Evolutionary conservation across 2,888 invertebrate genomes (phyloP).

Genomic region (Ephialtes manifestator): DNA sequence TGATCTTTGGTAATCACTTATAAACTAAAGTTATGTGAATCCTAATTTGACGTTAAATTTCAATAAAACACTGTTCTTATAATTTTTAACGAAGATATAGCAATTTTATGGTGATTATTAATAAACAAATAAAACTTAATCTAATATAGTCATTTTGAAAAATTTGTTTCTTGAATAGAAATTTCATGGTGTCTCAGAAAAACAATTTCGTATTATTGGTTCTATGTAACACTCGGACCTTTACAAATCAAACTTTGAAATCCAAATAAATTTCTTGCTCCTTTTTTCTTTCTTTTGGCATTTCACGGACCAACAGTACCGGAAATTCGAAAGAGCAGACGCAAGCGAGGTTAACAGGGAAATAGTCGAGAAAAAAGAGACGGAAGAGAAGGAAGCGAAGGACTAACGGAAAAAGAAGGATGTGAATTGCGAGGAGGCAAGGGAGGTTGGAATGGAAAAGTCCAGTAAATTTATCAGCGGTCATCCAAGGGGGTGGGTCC

Average conservation of each 20-base stretch:
- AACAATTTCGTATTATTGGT: no score
- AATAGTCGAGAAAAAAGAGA: slow-evolving; percentile 51
- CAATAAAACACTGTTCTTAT: background rate
- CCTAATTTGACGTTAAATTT: background rate
- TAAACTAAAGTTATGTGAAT: background rate
- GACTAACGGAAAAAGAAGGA: slow-evolving; percentile 65
- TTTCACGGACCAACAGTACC: slow-evolving; percentile 23
- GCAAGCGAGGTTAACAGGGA: slow-evolving; percentile 19
- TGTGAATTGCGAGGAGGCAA: slow-evolving; percentile 56
- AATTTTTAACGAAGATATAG: background rate
- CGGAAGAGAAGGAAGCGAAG: slow-evolving; percentile 52
- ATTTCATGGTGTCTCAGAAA: background rate
- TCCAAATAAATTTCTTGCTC: background rate
- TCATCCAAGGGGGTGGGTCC: slow-evolving; percentile 84
- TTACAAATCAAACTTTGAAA: background rate
- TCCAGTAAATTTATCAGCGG: slow-evolving; percentile 85
- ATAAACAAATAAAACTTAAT: background rate
- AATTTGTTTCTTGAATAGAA: background rate
- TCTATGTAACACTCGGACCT: background rate
- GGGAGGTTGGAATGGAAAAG: slow-evolving; percentile 71
- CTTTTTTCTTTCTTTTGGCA: background rate
- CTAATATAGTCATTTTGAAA: background rate
- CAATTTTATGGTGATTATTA: background rate
- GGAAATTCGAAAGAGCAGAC: slow-evolving; percentile 16
- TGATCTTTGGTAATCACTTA: slow-evolving; percentile 18